A percentile compares a stretch with the other conserved stretches of the same genome.
Evolutionary conservation across 2,797 vertebrate genomes (phyloP).

Genomic region (Manis javanica): DNA sequence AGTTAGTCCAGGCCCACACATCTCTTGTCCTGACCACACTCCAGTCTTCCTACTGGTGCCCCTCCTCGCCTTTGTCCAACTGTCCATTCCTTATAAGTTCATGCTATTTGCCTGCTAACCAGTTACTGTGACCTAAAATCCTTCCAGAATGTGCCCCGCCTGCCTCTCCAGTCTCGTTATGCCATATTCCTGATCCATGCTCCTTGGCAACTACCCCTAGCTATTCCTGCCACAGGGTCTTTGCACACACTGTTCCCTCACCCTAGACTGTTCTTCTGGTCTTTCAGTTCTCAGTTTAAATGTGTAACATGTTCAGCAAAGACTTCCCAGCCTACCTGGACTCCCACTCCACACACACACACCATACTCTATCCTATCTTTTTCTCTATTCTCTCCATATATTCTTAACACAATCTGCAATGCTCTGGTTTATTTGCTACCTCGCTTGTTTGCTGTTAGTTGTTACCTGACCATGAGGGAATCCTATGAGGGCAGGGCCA

Average conservation of each 20-base stretch:
- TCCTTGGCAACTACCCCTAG: neutral
- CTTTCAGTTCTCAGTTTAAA: neutral
- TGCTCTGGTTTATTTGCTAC: neutral
- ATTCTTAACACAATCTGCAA: neutral
- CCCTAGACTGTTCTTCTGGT: neutral
- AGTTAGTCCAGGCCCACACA: neutral
- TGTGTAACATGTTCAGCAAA: neutral
- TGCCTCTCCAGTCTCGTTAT: neutral
- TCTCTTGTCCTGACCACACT: neutral
- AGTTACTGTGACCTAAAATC: neutral
- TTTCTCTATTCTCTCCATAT: neutral
- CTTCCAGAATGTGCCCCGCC: neutral
- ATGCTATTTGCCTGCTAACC: neutral
- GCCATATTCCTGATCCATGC: too few relatives aligned
- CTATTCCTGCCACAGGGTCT: neutral
- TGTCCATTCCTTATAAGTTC: neutral
- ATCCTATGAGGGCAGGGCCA: neutral
- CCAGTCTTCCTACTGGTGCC: neutral
- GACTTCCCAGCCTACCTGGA: neutral
- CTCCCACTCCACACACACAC: neutral
- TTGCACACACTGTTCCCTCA: neutral
- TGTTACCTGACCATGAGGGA: neutral
- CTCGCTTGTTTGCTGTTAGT: neutral
- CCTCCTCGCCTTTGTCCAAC: neutral
- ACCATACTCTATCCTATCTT: neutral